Evolutionary conservation across 2,113 vertebrate genomes (phyloP).

Genomic region (Callipepla californica): DNA sequence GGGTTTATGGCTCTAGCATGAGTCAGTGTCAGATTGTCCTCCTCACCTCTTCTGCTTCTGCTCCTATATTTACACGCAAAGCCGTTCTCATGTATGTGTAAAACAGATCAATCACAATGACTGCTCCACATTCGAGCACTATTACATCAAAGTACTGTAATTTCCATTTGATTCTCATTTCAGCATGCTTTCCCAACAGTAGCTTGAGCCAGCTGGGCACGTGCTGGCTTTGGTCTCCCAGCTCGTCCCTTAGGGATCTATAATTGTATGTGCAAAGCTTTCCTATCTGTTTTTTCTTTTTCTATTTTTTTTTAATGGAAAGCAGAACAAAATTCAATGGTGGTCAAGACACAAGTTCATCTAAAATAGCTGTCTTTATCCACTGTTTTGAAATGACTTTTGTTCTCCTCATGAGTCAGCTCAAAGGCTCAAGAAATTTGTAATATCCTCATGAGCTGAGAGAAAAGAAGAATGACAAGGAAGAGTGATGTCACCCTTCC

Average conservation of each 20-base stretch:
- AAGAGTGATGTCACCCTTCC: not conserved
- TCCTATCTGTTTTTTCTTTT: not conserved
- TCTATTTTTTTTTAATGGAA: not conserved
- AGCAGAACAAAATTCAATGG: not conserved
- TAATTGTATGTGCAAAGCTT: not conserved
- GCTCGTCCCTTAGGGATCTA: not conserved
- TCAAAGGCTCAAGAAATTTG: not conserved
- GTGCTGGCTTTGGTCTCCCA: not conserved
- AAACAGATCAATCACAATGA: not conserved
- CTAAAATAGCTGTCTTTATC: not conserved
- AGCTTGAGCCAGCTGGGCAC: not conserved
- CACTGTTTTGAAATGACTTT: not conserved
- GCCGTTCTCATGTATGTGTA: not conserved
- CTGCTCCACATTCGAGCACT: not conserved
- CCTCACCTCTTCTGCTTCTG: not conserved
- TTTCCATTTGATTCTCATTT: constrained; percentile 11
- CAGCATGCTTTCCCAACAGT: not conserved
- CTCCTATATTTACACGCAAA: not conserved
- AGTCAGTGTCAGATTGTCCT: not conserved
- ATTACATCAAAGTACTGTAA: not conserved
- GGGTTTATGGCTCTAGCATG: not conserved
- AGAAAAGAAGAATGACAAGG: not conserved
- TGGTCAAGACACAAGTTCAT: not conserved
- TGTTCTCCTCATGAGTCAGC: not conserved
- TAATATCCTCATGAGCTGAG: not conserved